Conservation (phyloP, 1,140 invertebrate species). For the Rhopalosiphum padi region DNA sequence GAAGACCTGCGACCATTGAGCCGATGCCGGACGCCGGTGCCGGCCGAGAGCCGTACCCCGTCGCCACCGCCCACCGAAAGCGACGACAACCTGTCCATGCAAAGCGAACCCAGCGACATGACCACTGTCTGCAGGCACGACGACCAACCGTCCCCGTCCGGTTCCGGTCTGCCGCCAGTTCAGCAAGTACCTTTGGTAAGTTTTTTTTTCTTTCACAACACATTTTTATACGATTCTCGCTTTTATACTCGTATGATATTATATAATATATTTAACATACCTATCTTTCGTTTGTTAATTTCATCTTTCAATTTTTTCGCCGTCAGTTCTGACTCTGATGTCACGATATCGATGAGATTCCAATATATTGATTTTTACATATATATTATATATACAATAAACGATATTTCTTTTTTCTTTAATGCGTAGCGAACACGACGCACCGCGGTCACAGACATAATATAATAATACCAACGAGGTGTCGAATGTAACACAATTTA, state of each 20-base stretch:
- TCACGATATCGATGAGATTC: neutral
- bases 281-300: neutral
- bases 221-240: neutral
- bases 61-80: constrained; percentile 64
- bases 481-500: neutral
- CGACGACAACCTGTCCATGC: constrained; percentile 66
- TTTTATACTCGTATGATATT: neutral
- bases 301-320: neutral
- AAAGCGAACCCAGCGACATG: constrained; percentile 69
- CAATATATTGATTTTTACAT: neutral
- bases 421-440: neutral
- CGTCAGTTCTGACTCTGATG: neutral
- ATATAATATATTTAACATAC: too few species aligned
- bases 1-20: constrained; percentile 49
- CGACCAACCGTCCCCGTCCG: constrained; percentile 77
- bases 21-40: constrained; percentile 61
- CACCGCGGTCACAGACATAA: neutral
- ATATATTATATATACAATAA: neutral
- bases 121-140: constrained; percentile 65
- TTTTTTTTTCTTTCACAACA: constrained; percentile 55
- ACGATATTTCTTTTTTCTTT: neutral
- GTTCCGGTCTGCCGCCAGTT: constrained; percentile 78
- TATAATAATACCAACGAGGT: neutral
- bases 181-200: constrained; percentile 86
- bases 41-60: constrained; percentile 62